Evolutionary conservation across 2,888 invertebrate genomes (phyloP), one percentile per base, ranked within the genome.

Genomic region (Cantharis nigra): DNA sequence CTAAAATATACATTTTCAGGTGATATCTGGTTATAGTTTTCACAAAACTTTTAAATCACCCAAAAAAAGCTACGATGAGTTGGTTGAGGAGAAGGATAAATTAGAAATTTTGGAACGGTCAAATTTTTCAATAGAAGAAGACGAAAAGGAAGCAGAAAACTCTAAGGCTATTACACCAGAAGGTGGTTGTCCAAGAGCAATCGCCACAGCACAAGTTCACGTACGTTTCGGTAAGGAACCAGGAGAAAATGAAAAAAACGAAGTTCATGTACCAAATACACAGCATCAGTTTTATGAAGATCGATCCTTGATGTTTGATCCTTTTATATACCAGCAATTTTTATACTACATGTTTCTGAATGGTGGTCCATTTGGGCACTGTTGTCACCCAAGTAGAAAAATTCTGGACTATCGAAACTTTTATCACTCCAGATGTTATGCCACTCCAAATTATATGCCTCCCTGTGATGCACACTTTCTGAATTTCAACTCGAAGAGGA

Each of bases 81-180:
- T 81, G 2, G 81, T 80, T 74, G 80, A 82, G 13, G 83, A 86
- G 72, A 84, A 83, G 72, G 86, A 86, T 69, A 83, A 86, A 70
- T 83, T 85, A 14, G 85, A 86, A 79, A 81, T 86, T 9, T 67
- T 85, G 69, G 86, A 86, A 78, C 76, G 85, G 9, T 83, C 84
- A 14, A 85, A 83, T 71, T 85, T 86, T 71, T 69, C 69, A 11
- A 33, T 62, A 11, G 80, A 79, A 3, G 80, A 78, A 14, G 74
- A 72, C n/a, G 64, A 71, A 18, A 18, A 63, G 18, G 9, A 74
- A 9, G 13, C 64, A 5, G 4, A 10, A 23, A 26, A 67, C 9
- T 13, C 26, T 23, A 20, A 65, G 9, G 3, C 0, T 11, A 11
- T 1, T 3, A 3, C 13, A 9, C 23, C 7, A 9, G 13, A n/a